Percentiles rank a stretch among this genome's conserved stretches.
phyloP scores from a whole-genome alignment of 2,888 invertebrate genomes.

The Asteroscopus sphinx region DNA sequence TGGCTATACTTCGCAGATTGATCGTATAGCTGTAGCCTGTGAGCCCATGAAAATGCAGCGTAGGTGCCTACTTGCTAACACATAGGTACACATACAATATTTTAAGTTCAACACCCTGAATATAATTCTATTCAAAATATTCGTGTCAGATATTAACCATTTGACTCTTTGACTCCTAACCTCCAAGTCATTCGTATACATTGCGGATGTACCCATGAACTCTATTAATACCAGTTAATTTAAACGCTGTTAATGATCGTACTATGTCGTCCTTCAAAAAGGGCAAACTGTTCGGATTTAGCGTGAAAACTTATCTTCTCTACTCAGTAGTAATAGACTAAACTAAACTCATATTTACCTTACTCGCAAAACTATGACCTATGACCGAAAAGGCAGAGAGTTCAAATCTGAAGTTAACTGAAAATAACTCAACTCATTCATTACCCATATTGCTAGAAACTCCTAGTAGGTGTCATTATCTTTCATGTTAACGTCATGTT shows the following conservation, averaged over 20 bases:
- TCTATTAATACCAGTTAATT: constrained; percentile 5
- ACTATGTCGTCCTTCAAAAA: background rate
- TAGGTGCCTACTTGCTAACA: too few species aligned
- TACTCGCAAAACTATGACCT: background rate
- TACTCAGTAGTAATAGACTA: background rate
- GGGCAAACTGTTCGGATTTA: background rate
- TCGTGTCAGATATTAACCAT: constrained; percentile 17
- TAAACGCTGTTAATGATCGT: background rate
- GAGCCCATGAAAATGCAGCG: too few species aligned
- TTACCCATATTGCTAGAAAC: background rate
- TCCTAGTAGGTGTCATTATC: too few species aligned
- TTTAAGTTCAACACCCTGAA: too few species aligned
- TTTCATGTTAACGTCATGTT: background rate
- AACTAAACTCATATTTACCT: too few species aligned
- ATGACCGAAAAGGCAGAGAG: too few species aligned
- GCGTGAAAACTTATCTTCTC: background rate
- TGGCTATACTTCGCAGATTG: too few species aligned
- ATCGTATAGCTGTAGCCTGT: too few species aligned
- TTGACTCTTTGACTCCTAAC: too few species aligned
- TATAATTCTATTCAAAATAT: constrained; percentile 2
- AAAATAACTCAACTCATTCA: background rate
- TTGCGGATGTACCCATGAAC: constrained; percentile 41
- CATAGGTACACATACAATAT: too few species aligned
- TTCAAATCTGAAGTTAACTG: background rate
- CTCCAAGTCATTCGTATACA: constrained; percentile 3